phyloP scores from a whole-genome alignment of 2,113 vertebrate species.

The Argyrosomus japonicus region DNA sequence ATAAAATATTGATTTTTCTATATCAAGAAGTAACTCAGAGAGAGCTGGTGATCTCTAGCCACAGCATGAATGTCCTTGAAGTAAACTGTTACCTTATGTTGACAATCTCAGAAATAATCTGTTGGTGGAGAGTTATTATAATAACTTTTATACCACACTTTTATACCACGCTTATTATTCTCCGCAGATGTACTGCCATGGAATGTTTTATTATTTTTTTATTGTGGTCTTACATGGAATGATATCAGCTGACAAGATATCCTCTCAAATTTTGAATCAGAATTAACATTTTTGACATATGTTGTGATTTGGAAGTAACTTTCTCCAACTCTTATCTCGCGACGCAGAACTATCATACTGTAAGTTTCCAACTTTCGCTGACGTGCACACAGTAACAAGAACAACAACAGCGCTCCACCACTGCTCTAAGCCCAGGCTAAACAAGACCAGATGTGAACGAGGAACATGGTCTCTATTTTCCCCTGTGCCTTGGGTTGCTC shows the following conservation, averaged over 20 bases:
- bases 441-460: slow-evolving; percentile 60
- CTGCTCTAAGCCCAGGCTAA: slow-evolving; percentile 47
- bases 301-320: neutral
- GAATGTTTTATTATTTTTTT: neutral
- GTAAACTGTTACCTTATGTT: neutral
- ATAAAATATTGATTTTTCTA: slow-evolving; percentile 41
- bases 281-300: neutral
- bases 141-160: neutral
- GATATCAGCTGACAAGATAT: neutral
- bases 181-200: neutral
- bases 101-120: neutral
- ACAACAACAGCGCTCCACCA: slow-evolving; percentile 40
- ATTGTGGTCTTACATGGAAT: neutral
- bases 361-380: slow-evolving; percentile 29
- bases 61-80: slow-evolving; percentile 18
- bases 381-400: slow-evolving; percentile 43
- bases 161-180: too few relatives aligned
- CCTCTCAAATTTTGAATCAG: neutral
- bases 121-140: neutral
- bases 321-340: neutral
- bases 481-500: slow-evolving; percentile 46
- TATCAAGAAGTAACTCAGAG: neutral
- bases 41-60: slow-evolving; percentile 21
- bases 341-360: slow-evolving; percentile 8
- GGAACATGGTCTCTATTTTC: slow-evolving; percentile 51